Percentiles rank a stretch among this genome's conserved stretches.
Evolutionary conservation across 2,888 invertebrate genomes (phyloP).

Genomic region (Lumbricus terrestris): DNA sequence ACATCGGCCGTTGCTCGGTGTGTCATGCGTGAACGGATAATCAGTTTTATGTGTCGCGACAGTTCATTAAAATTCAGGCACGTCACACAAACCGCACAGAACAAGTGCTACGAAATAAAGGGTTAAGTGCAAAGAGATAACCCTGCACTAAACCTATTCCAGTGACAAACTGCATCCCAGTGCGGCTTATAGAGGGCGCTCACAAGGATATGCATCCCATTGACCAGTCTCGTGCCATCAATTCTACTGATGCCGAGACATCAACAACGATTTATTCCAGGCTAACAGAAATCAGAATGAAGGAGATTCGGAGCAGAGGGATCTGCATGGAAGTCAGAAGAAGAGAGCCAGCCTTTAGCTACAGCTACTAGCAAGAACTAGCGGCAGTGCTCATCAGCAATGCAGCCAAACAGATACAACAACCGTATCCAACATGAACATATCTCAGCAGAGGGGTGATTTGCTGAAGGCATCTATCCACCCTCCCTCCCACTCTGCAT

Average conservation of each 20-base stretch:
- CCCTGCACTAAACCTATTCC: neutral
- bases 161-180: neutral
- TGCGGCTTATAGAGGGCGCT: neutral
- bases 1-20: neutral
- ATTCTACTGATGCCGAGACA: neutral
- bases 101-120: neutral
- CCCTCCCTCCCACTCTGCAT: neutral
- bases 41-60: neutral
- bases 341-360: too few relatives aligned
- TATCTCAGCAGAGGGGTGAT: neutral
- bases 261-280: neutral
- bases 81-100: neutral
- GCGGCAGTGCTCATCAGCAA: too few relatives aligned
- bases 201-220: too few relatives aligned
- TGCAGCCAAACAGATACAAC: too few relatives aligned
- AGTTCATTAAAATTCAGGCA: slow-evolving; percentile 3
- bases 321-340: neutral
- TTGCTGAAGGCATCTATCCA: neutral
- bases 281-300: neutral
- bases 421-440: too few relatives aligned
- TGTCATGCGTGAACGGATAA: neutral
- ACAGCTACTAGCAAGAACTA: neutral
- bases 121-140: slow-evolving; percentile 3
- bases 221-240: neutral
- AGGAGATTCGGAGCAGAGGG: neutral